Evolutionary conservation across 2,888 invertebrate species (phyloP), one percentile per base, ranked within the genome.

Genomic region (Dynastes tityus): DNA sequence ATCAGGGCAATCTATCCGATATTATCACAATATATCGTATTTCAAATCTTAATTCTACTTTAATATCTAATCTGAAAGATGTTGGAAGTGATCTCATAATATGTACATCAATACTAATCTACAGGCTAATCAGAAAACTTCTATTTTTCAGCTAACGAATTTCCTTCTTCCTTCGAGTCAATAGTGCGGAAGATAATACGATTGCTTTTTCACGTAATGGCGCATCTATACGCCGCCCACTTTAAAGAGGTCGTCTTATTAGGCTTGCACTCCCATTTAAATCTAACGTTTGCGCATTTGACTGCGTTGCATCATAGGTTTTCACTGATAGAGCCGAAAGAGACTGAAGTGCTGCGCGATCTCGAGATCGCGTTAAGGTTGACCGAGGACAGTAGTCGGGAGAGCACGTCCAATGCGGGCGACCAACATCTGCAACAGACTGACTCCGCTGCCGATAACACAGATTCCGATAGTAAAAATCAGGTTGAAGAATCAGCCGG

Each of bases 201-300:
- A 89, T 94, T 98, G 91, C 93, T 98, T 91, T 98, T 97, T 93
- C 98, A 98, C 91, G 98, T 98, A 90, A 93, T 98, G 92, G 98
- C 98, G 90, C 98, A 99, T 92, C 92, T 98, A 90, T 98, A 98
- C 92, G 97, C 97, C 89, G 95, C 96, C 90, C 98, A 99, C 93
- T 98, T 98, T 92, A 94, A 96, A 90, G 97, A 98, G 92, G 95
- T 98, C 86, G 95, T 96, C 88, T 92, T 96, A 89, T 93, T 98
- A 89, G 95, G 96, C 85, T 92, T 98, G 89, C 98, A 98, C 91
- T 95, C 97, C 88, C 98, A 98, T 91, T 94, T 98, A 90, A 98
- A 98, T 92, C 95, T 97, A 91, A 96, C 98, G 86, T 98, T 98
- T 92, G 96, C 96, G 90, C 98, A 98, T 91, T 94, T 98, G 90